Percentiles rank a stretch among this genome's conserved stretches.
Conservation (phyloP, 1,140 invertebrate genomes). For the Scaptomyza hsui region DNA sequence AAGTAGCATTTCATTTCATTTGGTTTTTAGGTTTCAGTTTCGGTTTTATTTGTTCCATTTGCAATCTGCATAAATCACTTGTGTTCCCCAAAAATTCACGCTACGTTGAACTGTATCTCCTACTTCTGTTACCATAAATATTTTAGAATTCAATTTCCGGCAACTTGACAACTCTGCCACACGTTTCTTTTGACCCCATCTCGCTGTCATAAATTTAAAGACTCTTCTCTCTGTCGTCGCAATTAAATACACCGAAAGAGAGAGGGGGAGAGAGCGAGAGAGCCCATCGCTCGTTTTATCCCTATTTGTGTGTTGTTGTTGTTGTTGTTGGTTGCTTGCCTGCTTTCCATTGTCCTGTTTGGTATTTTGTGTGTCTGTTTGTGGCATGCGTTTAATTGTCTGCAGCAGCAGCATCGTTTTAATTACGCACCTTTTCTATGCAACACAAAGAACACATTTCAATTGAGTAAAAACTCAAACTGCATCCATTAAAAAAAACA, state of each 20-base stretch:
- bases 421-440: slow-evolving; percentile 76
- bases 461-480: slow-evolving; percentile 71
- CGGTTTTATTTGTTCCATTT: slow-evolving; percentile 71
- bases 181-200: neutral
- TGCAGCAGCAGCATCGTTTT: slow-evolving; percentile 62
- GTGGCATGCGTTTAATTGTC: slow-evolving; percentile 77
- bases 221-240: slow-evolving; percentile 58
- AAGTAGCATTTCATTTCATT: slow-evolving; percentile 69
- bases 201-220: slow-evolving; percentile 60
- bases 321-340: too few relatives aligned
- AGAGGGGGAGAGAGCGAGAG: slow-evolving; percentile 54
- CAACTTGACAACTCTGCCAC: slow-evolving; percentile 46
- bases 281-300: slow-evolving; percentile 68
- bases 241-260: slow-evolving; percentile 66
- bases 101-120: slow-evolving; percentile 42
- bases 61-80: slow-evolving; percentile 75
- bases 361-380: slow-evolving; percentile 18
- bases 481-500: slow-evolving; percentile 26
- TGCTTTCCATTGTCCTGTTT: slow-evolving; percentile 24
- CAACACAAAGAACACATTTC: slow-evolving; percentile 50
- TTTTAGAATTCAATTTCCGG: slow-evolving; percentile 80
- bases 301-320: slow-evolving; percentile 15
- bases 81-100: slow-evolving; percentile 49
- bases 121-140: slow-evolving; percentile 54
- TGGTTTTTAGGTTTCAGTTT: slow-evolving; percentile 36